Evolutionary conservation across 2,797 vertebrate species (phyloP), one percentile per base, ranked within the genome.

Genomic region (Sciaenops ocellatus): DNA sequence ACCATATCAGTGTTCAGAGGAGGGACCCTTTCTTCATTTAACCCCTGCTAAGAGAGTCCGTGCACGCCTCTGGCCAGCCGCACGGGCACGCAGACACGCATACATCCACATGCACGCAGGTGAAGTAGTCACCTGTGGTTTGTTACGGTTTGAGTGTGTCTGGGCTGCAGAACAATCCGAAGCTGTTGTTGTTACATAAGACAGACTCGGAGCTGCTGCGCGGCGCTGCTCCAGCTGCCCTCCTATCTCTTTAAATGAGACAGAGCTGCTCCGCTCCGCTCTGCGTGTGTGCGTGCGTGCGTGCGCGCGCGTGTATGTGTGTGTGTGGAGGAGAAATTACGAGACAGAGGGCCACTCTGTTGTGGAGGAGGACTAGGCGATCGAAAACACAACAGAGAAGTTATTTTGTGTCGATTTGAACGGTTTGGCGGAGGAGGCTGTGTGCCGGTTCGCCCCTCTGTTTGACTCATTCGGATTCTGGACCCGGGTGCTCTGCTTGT

Each of bases 171-270:
- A 55, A 69, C 70, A 44, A 38, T 74, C 69, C 52, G 61, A 77
- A 16, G 55, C 79, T 73, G 69, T 69, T 74, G 70, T 69, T 85
- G 89, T 92, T 93, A 92, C 91, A 83, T 93, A 93, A 93, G 89
- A 54, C 44, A 79, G 65, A 78, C 85, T 73, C 72, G 67, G 74
- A 66, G 80, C 3, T 67, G 34, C 71, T 65, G 79, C 83, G 47
- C 78, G 26, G 79, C 64, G 61, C 71, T 50, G 83, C 52, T 80
- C 76, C 77, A 74, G 85, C 86, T 83, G 75, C 85, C 72, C 72
- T 73, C 82, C 87, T 90, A 87, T 94, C 92, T 89, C 90, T 93
- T 94, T 91, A 94, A 94, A 92, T 90, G 84, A 87, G 80, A 77
- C 83, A 12, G 84, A 69, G 85, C 86, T 62, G 85, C 80, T 64